phyloP scores from a whole-genome alignment of 2,888 invertebrate species.

The Ctena decussata region DNA sequence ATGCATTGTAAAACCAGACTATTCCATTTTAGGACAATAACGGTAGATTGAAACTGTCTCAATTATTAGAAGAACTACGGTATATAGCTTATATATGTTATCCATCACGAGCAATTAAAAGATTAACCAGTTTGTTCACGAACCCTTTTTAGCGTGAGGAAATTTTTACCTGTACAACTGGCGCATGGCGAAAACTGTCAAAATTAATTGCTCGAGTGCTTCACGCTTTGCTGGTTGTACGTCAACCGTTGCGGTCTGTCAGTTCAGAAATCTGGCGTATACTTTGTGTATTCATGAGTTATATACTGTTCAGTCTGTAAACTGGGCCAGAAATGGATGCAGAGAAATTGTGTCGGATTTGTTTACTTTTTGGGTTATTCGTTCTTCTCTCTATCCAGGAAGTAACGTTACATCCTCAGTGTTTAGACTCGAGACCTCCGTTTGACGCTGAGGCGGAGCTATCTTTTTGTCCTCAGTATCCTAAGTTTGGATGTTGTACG shows the following conservation, averaged over 20 bases:
- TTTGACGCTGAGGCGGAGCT: constrained; percentile 69
- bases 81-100: no score
- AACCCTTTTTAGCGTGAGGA: no score
- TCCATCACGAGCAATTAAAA: no score
- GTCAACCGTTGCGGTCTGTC: not conserved
- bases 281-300: not conserved
- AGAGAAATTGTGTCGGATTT: not conserved
- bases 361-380: not conserved
- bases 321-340: not conserved
- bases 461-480: constrained; percentile 81
- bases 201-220: not conserved
- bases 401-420: constrained; percentile 78
- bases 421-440: constrained; percentile 83
- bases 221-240: not conserved
- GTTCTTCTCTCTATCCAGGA: not conserved
- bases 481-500: constrained; percentile 82
- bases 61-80: no score
- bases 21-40: no score
- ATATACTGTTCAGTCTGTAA: not conserved
- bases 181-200: not conserved
- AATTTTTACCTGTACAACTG: not conserved
- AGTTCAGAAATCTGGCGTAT: not conserved
- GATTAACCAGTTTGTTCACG: no score
- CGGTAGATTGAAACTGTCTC: no score
- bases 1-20: no score